Base-by-base conservation (phyloP, 2,113 vertebrate genomes). In the Aptenodytes forsteri region DNA sequence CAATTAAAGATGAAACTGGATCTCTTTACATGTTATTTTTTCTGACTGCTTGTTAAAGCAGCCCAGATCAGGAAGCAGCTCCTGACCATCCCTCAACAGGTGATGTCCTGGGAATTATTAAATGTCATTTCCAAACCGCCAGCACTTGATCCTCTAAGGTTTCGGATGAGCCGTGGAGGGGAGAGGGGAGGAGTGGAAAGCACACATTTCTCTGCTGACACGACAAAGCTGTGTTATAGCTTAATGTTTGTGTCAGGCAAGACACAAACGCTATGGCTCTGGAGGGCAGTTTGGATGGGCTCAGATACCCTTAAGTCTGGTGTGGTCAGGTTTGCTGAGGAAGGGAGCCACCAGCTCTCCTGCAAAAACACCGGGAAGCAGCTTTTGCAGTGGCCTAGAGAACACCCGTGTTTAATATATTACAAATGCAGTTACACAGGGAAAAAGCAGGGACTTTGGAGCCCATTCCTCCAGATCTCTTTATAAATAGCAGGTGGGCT, bases 401-500 rank as follows among this genome's bases (percentile, higher is more conserved):
- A 91, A 75, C 34, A 38, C 36, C 23, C 55, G 27, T 34, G 16
- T 66, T 87, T 90, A 76, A 52, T 62, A 7, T 21, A 21, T 75
- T 44, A 52, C 22, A 82, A 91, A 69, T 34, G 52, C 30, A 67
- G 40, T 71, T 82, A 59, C 23, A 40, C 2, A 13, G 40, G 23
- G 10, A 18, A 82, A 91, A 90, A 58, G 1, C 36, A 72, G 52
- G 32, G 38, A 84, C 26, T 84, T 91, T 49, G 29, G 54, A 94
- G 55, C 30, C 59, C 47, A 27, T 87, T 47, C 61, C 38, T 95
- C 29, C 56, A 61, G 42, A 62, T 73, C 26, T 87, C 65, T 95
- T 83, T 96, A 95, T 82, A 89, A 95, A 91, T 85, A 93, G 75
- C 87, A 97, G 78, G 87, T 95, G 93, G 91, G 55, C 70, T 94